Conservation (phyloP, 2,113 vertebrate genomes). For the Panthera leo region DNA sequence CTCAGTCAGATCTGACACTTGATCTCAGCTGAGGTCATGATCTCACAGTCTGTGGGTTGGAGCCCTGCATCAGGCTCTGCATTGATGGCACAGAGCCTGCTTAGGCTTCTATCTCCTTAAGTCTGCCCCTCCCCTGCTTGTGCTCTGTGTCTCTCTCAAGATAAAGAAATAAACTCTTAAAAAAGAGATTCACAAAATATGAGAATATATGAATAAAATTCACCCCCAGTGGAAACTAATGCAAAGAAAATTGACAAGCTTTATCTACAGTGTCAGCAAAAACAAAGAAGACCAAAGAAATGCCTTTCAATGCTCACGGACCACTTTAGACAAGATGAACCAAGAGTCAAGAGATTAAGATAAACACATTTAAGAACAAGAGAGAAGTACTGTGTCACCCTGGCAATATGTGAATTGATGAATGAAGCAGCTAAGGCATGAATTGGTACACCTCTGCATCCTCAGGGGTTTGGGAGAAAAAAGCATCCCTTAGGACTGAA, state of each 20-base stretch:
- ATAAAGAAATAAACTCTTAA: too few species aligned
- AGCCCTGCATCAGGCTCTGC: too few species aligned
- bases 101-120: too few species aligned
- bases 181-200: background rate
- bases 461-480: too few species aligned
- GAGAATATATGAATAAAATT: background rate
- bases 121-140: too few species aligned
- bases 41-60: too few species aligned
- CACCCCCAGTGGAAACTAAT: background rate
- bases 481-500: too few species aligned
- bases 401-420: accelerated
- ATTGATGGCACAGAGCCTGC: too few species aligned
- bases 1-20: too few species aligned
- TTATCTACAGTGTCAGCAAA: background rate
- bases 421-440: background rate
- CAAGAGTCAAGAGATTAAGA: background rate
- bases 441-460: background rate
- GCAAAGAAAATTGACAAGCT: accelerated
- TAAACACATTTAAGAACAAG: background rate
- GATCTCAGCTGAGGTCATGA: too few species aligned
- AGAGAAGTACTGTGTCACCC: background rate
- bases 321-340: background rate
- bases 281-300: background rate
- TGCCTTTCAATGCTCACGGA: background rate
- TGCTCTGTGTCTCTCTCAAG: too few species aligned